Evolutionary conservation across 2,113 vertebrate genomes (phyloP).

Genomic region (Barnardius zonarius): DNA sequence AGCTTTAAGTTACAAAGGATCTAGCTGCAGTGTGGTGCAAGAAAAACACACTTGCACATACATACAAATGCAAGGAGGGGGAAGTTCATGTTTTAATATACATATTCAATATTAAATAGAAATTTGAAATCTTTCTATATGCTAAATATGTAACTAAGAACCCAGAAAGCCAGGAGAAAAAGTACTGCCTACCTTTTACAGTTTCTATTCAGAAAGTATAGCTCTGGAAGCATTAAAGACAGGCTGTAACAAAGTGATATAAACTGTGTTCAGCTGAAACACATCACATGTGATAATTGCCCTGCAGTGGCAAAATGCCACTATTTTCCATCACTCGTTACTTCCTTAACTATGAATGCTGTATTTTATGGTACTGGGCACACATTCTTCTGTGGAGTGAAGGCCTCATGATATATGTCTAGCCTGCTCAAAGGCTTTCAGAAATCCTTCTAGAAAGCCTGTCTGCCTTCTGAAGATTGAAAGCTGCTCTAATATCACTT

Average conservation of each 20-base stretch:
- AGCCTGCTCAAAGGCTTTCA: neutral
- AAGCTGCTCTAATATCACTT: neutral
- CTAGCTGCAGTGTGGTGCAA: neutral
- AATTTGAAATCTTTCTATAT: neutral
- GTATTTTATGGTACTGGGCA: neutral
- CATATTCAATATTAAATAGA: neutral
- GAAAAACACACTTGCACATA: neutral
- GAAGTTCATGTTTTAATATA: neutral
- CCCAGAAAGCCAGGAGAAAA: neutral
- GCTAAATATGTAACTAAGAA: neutral
- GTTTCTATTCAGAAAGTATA: neutral
- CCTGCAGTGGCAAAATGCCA: neutral
- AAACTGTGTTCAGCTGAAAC: neutral
- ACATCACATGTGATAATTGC: neutral
- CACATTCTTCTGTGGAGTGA: neutral
- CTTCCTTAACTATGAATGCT: neutral
- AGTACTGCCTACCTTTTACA: neutral
- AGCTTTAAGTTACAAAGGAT: neutral
- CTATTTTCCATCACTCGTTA: neutral
- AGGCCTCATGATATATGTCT: neutral
- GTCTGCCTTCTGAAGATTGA: neutral
- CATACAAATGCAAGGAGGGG: neutral
- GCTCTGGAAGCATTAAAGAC: neutral
- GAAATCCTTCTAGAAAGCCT: neutral
- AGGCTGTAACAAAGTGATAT: neutral